A percentile compares a stretch with the other conserved stretches of the same genome.
Evolutionary conservation across 2,113 vertebrate species (phyloP).

Genomic region (Syrmaticus mikado): DNA sequence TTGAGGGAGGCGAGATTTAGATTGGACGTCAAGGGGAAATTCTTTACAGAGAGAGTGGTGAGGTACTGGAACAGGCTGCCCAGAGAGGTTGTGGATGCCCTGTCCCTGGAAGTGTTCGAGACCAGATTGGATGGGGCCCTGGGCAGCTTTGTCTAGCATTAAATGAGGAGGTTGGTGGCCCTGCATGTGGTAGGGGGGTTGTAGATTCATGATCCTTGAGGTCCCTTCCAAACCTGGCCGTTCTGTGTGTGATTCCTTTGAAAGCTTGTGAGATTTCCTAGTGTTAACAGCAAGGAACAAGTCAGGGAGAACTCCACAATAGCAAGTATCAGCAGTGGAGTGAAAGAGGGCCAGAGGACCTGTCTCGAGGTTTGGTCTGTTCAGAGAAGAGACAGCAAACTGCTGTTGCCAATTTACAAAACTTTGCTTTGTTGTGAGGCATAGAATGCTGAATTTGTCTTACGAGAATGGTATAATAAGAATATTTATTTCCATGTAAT

Average conservation of each 20-base stretch:
- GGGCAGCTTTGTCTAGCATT: too few relatives aligned
- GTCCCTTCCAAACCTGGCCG: too few relatives aligned
- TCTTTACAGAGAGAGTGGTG: too few relatives aligned
- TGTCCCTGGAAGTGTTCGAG: too few relatives aligned
- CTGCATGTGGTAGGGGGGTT: too few relatives aligned
- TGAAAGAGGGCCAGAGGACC: background rate
- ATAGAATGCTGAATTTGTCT: background rate
- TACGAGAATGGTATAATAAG: background rate
- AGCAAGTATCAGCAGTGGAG: background rate
- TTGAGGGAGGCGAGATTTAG: too few relatives aligned
- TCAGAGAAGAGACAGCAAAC: background rate
- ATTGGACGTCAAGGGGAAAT: too few relatives aligned
- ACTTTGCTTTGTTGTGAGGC: background rate
- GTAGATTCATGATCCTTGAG: too few relatives aligned
- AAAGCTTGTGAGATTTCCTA: background rate
- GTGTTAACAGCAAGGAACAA: conserved; percentile 5
- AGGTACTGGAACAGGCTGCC: too few relatives aligned
- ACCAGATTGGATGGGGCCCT: too few relatives aligned
- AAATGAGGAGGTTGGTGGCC: too few relatives aligned
- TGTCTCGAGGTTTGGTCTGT: background rate
- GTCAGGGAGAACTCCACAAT: background rate
- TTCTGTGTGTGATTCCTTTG: background rate
- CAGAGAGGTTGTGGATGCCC: too few relatives aligned
- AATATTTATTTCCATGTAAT: background rate
- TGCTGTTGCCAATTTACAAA: conserved; percentile 7